Base-by-base conservation (phyloP, 2,113 vertebrate genomes). In the Elachura formosa region DNA sequence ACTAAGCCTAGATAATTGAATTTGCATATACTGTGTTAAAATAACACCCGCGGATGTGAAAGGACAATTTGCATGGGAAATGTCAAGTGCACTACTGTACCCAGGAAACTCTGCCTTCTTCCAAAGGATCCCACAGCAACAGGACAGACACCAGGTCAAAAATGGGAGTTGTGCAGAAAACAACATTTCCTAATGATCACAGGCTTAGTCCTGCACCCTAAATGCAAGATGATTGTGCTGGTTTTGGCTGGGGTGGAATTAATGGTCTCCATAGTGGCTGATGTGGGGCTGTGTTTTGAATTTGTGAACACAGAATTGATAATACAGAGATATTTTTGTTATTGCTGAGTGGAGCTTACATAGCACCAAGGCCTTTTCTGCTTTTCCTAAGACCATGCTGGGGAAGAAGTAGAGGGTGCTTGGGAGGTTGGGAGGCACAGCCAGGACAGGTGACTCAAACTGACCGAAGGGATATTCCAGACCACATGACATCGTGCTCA, bases 61-160 rank as follows among this genome's bases (percentile, higher is more conserved):
- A 12, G 36, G 8, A 43, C 12, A 29, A 25, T 62, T 48, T 19
- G 34, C n/a, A 2, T 49, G 26, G 34, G 38, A 67, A 58, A 62
- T 5, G 29, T 52, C 58, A 51, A 58, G 29, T 4, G 13, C 6
- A 0, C 0, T 52, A 8, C 26, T 7, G 5, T 10, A 21, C 34
- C 23, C 48, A 55, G 38, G 0, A 43, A 31, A 46, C 19, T 59
- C 33, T 23, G 46, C 29, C 29, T 54, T 62, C 36, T 66, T 46
- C 80, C 22, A 21, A 9, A 64, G 62, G 34, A 55, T 54, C 52
- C 46, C 23, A 11, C 31, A 49, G 73, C 5, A 23, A 20, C 5
- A 19, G 38, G 59, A 28, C 23, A 68, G 51, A 28, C 59, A 31
- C 13, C 0, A 0, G 36, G 13, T 23, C 33, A 90, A 46, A 62